A percentile compares a stretch with the other conserved stretches of the same genome.
These are phyloP conservation scores for Rhopalosiphum nymphaeae DNA, from an alignment of 2,888 invertebrate species.

Conservation along the genomic window DNA sequence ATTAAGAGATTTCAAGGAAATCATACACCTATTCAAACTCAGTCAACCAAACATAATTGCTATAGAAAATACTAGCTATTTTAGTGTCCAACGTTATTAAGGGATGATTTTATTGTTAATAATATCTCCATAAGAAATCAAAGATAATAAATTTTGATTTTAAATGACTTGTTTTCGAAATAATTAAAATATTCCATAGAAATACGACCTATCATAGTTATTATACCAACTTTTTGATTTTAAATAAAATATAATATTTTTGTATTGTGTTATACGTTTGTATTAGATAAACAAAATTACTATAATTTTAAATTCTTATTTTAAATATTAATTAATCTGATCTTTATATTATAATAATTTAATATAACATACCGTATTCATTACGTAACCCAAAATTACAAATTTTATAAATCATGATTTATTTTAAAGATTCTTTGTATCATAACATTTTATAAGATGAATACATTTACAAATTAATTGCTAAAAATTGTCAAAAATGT, in stretches of 20 bases:
- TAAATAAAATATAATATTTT: not conserved
- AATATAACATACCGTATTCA: not conserved
- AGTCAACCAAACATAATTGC: not conserved
- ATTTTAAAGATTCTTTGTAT: not conserved
- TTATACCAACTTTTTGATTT: not conserved
- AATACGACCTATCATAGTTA: not conserved
- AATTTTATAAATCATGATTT: not conserved
- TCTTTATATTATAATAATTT: not conserved
- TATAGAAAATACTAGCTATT: conserved; percentile 1
- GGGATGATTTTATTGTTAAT: not conserved
- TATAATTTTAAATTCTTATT: not conserved
- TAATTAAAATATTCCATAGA: not conserved
- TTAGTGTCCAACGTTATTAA: not conserved
- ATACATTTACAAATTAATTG: not conserved
- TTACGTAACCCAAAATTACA: not conserved
- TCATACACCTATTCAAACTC: not conserved
- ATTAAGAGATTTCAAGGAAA: not conserved
- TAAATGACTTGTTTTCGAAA: not conserved
- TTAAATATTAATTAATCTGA: not conserved
- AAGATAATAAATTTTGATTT: not conserved
- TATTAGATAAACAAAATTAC: not conserved
- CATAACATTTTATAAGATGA: not conserved
- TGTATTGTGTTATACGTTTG: not conserved
- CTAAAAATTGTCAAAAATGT: not conserved
- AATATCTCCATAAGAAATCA: not conserved